Evolutionary conservation across 1,140 invertebrate genomes (phyloP), one percentile per base, ranked within the genome.

Genomic region (Prorops nasuta): DNA sequence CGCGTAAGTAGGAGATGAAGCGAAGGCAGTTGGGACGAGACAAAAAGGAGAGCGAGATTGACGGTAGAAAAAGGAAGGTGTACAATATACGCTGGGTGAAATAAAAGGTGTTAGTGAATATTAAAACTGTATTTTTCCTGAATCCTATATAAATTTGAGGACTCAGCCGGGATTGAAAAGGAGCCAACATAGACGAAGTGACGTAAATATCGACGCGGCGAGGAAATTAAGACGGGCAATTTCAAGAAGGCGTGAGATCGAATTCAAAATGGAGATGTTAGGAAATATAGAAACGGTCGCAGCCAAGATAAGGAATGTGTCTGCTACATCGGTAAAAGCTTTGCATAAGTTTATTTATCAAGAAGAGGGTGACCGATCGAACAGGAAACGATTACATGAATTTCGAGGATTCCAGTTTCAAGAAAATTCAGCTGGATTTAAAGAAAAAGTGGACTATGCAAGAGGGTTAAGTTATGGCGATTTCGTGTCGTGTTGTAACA

Each of bases 401-500:
- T 40, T 51, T 21, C 1, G 0, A 16, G 49, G 43, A 1, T 51
- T 51, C 7, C n/a, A 6, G 3, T 51, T 45, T 14, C 0, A 1
- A 19, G 15, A 43, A 3, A 21, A 2, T 17, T 8, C 21, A n/a
- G 1, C 3, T 1, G 15, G 32, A 40, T 31, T 31, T 24, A 9
- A 2, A 0, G 7, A 14, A 12, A 40, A 32, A 3, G 8, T 49
- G 0, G 28, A 31, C n/a, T 35, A 10, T 2, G 38, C 10, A 0
- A 3, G 19, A 34, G 0, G 8, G 28, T 7, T 51, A 1, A 20
- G 35, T 0, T 14, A 44, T 7, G 18, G 36, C 17, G 24, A 51
- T 9, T 4, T 45, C 0, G 36, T 39, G 20, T 45, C 49, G 3
- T 38, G 35, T 2, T 51, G 35, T 10, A 45, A 51, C n/a, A 36